Conservation (phyloP, 2,113 vertebrate species). For the Desmodus rotundus region DNA sequence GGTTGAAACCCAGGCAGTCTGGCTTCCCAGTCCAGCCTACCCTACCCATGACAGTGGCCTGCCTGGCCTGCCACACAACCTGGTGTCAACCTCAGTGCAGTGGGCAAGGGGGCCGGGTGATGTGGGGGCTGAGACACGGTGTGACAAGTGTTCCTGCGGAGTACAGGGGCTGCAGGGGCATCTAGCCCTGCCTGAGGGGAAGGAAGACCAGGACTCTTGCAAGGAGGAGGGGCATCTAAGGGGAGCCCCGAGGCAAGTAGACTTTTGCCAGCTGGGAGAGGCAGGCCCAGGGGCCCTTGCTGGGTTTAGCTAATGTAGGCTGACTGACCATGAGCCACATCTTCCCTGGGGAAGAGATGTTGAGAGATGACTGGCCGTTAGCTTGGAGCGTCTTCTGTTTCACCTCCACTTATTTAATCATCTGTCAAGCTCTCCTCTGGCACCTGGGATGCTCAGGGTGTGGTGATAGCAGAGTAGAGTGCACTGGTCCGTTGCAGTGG, state of each 20-base stretch:
- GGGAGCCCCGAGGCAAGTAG: background rate
- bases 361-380: background rate
- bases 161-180: background rate
- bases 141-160: background rate
- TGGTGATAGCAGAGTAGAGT: background rate
- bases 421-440: constrained; percentile 33
- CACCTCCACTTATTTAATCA: constrained; percentile 49
- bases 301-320: background rate
- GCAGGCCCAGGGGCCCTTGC: background rate
- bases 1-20: background rate
- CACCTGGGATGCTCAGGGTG: background rate
- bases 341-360: constrained; percentile 3
- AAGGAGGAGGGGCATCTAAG: background rate
- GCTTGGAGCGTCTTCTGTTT: constrained; percentile 11
- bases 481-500: background rate
- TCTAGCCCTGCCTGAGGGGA: background rate
- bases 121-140: fast-evolving
- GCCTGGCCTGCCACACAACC: background rate
- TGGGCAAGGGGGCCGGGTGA: background rate
- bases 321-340: constrained; percentile 21
- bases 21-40: background rate
- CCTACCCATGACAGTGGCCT: background rate
- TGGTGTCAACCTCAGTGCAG: background rate
- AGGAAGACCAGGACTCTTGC: background rate
- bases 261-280: background rate